phyloP scores from a whole-genome alignment of 2,888 invertebrate genomes.

The Drosophila multiciliata region DNA sequence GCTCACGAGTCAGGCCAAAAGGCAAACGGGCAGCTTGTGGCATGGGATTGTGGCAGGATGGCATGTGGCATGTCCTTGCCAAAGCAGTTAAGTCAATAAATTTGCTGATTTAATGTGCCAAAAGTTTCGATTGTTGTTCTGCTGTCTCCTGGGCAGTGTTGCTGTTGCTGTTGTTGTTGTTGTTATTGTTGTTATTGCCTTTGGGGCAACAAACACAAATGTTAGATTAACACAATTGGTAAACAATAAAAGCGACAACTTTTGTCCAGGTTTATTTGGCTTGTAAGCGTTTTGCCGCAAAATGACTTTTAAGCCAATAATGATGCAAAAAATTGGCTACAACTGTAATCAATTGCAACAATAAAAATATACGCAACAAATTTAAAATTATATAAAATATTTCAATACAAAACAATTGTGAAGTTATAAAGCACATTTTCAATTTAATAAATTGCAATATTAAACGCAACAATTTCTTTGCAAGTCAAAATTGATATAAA shows the following conservation, averaged over 20 bases:
- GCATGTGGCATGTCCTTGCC: constrained; percentile 62
- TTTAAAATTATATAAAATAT: background rate
- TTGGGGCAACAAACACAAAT: constrained; percentile 54
- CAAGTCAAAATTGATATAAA: background rate
- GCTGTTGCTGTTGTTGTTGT: constrained; percentile 38
- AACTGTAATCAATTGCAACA: constrained; percentile 6
- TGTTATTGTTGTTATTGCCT: constrained; percentile 33
- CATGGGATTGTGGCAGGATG: constrained; percentile 40
- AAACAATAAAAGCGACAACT: constrained; percentile 75
- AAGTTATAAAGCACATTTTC: background rate
- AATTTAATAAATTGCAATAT: constrained; percentile 1
- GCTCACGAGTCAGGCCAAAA: constrained; percentile 53
- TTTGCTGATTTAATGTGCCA: constrained; percentile 82
- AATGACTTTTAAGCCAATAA: constrained; percentile 11
- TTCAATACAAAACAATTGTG: too few relatives aligned
- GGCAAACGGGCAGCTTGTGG: constrained; percentile 59
- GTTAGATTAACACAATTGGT: constrained; percentile 78
- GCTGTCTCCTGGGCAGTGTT: constrained; percentile 42
- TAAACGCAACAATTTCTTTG: background rate
- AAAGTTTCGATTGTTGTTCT: constrained; percentile 78
- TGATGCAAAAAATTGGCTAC: background rate
- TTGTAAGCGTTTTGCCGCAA: constrained; percentile 52
- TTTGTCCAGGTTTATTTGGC: constrained; percentile 50
- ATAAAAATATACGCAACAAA: background rate
- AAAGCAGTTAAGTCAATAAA: constrained; percentile 81